Percentiles rank a stretch among this genome's conserved stretches.
These are phyloP conservation scores for Paraescarpia echinospica DNA, from an alignment of 1,140 invertebrate species.

Conservation along the genomic window DNA sequence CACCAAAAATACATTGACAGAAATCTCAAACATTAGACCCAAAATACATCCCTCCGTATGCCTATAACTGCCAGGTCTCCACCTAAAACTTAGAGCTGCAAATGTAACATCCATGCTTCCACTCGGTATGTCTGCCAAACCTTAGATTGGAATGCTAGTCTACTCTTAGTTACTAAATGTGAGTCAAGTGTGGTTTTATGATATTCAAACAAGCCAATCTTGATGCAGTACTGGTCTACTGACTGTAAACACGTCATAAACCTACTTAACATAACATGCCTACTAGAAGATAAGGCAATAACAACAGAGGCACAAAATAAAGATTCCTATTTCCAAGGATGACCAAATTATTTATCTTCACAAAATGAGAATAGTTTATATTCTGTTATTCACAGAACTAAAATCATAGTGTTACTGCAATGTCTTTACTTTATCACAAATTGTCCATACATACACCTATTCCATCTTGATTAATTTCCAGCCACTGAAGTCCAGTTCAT, in stretches of 20 bases:
- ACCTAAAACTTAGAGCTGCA: background rate
- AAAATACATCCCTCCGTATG: too few relatives aligned
- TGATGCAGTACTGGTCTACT: background rate
- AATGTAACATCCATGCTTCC: background rate
- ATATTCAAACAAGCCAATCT: slow-evolving; percentile 9
- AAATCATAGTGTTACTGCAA: too few relatives aligned
- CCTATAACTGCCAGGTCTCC: background rate
- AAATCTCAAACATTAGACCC: too few relatives aligned
- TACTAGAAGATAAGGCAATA: background rate
- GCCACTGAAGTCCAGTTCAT: too few relatives aligned
- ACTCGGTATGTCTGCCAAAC: background rate
- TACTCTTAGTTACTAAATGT: background rate
- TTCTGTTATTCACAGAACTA: too few relatives aligned
- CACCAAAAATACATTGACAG: too few relatives aligned
- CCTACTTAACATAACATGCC: background rate
- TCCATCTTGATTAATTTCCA: too few relatives aligned
- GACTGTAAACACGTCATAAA: background rate
- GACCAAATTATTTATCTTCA: too few relatives aligned
- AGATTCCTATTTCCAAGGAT: too few relatives aligned
- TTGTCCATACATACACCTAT: too few relatives aligned
- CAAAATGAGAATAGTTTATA: too few relatives aligned
- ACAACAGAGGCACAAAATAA: background rate
- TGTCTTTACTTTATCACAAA: too few relatives aligned
- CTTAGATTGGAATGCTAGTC: background rate
- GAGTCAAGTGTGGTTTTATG: background rate